Evolutionary conservation across 23 tunicate genomes (phyloP).

Genomic region (Trididemnum nubilum): DNA sequence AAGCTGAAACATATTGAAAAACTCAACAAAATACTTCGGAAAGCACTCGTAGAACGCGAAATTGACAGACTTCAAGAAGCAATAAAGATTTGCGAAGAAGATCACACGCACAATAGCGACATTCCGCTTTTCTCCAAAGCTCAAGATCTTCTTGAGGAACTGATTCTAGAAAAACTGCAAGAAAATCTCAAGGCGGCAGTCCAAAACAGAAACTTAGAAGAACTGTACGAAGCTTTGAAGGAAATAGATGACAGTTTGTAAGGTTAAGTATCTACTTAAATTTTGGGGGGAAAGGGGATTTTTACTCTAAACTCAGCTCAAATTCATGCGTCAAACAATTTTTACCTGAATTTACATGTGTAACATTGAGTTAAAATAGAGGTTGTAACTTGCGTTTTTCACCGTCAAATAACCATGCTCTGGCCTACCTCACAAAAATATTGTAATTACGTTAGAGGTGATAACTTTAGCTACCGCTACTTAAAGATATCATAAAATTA

Average conservation of each 20-base stretch:
- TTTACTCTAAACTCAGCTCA: too few relatives aligned
- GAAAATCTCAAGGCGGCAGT: slow-evolving; percentile 16
- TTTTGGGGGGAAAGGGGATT: too few relatives aligned
- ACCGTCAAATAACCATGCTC: too few relatives aligned
- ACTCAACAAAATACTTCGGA: slow-evolving; percentile 11
- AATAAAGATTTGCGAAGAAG: slow-evolving; percentile 11
- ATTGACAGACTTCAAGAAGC: slow-evolving; percentile 19
- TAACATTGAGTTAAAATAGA: too few relatives aligned
- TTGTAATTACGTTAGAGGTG: too few relatives aligned
- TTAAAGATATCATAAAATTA: too few relatives aligned
- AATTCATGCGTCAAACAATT: too few relatives aligned
- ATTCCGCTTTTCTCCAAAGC: slow-evolving; percentile 25
- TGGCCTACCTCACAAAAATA: too few relatives aligned
- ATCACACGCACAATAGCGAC: slow-evolving; percentile 17
- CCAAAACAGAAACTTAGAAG: neutral
- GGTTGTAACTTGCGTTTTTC: too few relatives aligned
- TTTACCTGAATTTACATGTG: too few relatives aligned
- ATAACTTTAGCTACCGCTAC: too few relatives aligned
- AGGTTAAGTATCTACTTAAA: neutral
- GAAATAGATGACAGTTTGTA: slow-evolving; percentile 36
- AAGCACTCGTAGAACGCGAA: slow-evolving; percentile 25
- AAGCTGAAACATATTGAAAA: slow-evolving; percentile 27
- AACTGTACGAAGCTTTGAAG: slow-evolving; percentile 25
- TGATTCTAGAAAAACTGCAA: slow-evolving; percentile 30
- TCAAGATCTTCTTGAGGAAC: slow-evolving; percentile 12